Evolutionary conservation across 2,888 invertebrate genomes (phyloP), one percentile per base, ranked within the genome.

Genomic region (Lordiphosa fenestrarum): DNA sequence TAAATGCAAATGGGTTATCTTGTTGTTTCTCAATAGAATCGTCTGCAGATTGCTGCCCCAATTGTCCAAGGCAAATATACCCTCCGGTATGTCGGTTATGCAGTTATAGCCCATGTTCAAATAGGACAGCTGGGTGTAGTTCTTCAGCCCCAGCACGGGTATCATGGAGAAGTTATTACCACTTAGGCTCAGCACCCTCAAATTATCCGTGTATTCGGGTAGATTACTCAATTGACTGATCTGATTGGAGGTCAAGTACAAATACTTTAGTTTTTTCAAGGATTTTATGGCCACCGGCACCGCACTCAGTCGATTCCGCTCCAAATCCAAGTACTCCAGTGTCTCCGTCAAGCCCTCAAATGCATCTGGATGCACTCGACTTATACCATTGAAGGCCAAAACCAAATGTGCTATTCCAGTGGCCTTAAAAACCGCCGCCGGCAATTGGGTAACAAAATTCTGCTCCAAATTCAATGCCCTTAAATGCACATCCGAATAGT

Each of bases 91-190:
- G 86, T 94, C 93, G 69, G 93, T 91, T 84, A 97, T 95, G 87
- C 93, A 93, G 89, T 97, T 96, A 90, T 96, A 96, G 63, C 95
- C 96, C 84, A 96, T 92, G 90, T 96, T 96, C 71, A 96, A 92
- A 90, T 96, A 96, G n/a, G 95, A 92, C 54, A 96, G 91, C 82
- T 93, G 93, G 51, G 93, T 92, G 84, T 95, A 95, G 80, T 93
- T 92, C 75, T 91, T 91, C 61, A 96, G 90, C 4, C 94, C 92
- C 35, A 91, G 90, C 1, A 92, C 91, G 7, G 96, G 96, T 64
- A 96, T 92, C 71, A 91, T 90, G 68, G 92, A 92, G 86, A 97
- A 91, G 87, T 93, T 93, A 90, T 96, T 97, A 21, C 95, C 95
- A 68, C 95, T 94, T 47, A 96, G 90, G 19, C 95, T 95, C 15